Percentiles rank a stretch among this genome's conserved stretches.
These are phyloP conservation scores for Agonopterix arenella DNA, from an alignment of 2,888 invertebrate species.

Conservation along the genomic window DNA sequence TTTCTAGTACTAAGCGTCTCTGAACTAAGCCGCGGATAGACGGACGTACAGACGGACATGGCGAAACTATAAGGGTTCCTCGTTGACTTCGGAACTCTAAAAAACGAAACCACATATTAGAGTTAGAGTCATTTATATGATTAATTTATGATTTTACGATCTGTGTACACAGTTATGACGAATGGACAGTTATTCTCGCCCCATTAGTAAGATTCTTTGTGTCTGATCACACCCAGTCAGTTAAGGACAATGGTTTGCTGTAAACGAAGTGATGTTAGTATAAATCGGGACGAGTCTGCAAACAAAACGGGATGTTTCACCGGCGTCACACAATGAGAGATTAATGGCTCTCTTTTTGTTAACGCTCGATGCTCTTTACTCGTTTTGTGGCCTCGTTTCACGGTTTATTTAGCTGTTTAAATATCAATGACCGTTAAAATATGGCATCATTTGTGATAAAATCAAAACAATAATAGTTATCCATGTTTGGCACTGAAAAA, in stretches of 20 bases:
- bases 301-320: conserved; percentile 62
- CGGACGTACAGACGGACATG: no score
- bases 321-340: conserved; percentile 64
- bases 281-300: conserved; percentile 59
- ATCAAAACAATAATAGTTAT: not conserved
- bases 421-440: conserved; percentile 61
- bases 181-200: conserved; percentile 58
- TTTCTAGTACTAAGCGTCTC: no score
- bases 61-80: no score
- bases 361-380: conserved; percentile 64
- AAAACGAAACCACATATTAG: not conserved
- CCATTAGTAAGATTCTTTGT: conserved; percentile 63
- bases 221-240: conserved; percentile 65
- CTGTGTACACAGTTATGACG: conserved; percentile 59
- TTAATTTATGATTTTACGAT: conserved; percentile 64
- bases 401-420: conserved; percentile 66
- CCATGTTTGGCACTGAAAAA: conserved; percentile 10
- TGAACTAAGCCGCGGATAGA: no score
- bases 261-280: conserved; percentile 54
- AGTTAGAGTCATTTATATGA: conserved; percentile 8
- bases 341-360: conserved; percentile 70
- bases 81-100: no score
- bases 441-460: conserved; percentile 25
- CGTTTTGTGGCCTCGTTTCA: conserved; percentile 70
- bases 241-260: conserved; percentile 59